Base-by-base conservation (phyloP, 2,888 invertebrate genomes). In the Elegia similella region DNA sequence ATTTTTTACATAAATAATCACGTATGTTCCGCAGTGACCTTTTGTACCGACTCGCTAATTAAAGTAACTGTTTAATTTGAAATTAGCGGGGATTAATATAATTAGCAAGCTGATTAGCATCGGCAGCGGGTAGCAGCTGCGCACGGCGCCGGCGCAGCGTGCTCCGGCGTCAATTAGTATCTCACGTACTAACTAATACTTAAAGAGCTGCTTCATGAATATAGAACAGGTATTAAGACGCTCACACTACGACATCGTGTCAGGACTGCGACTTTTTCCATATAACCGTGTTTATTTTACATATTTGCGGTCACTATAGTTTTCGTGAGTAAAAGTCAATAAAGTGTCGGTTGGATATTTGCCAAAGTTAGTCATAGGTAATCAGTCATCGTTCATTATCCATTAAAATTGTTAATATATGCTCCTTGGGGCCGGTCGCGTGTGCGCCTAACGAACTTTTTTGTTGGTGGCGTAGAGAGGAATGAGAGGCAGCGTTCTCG, bases 371-470 rank as follows among this genome's bases (percentile, higher is more conserved):
- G 82, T 84, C 82, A 85, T 81, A 68, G 69, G 61, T 60, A 72
- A 78, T 84, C 82, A 79, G 72, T 84, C 82, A 80, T 78, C 81
- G 76, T 67, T 80, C 81, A 86, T 88, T 86, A 84, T 76, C 75
- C 75, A 76, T 76, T 72, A 71, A 74, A 76, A 67, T 69, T 67
- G 66, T 75, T 67, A n/a, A n/a, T 70, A 57, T 61, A 72, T 74
- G 73, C 77, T 68, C 70, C 70, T 73, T 69, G 76, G 80, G 80
- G 69, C 78, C 76, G 82, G 82, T 74, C 76, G 82, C 67, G 70
- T 70, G 75, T 68, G 67, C 69, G 62, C 61, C 57, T 64, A 59
- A 65, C 61, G 65, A 64, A 59, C 13, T 56, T 42, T 62, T 59
- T 63, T 59, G 65, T 64, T 59, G 10, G 38, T 34, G 13, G 46